These are phyloP conservation scores for Rhynchopsitta pachyrhyncha DNA, from an alignment of 2,113 vertebrate species.

Conservation along the genomic window DNA sequence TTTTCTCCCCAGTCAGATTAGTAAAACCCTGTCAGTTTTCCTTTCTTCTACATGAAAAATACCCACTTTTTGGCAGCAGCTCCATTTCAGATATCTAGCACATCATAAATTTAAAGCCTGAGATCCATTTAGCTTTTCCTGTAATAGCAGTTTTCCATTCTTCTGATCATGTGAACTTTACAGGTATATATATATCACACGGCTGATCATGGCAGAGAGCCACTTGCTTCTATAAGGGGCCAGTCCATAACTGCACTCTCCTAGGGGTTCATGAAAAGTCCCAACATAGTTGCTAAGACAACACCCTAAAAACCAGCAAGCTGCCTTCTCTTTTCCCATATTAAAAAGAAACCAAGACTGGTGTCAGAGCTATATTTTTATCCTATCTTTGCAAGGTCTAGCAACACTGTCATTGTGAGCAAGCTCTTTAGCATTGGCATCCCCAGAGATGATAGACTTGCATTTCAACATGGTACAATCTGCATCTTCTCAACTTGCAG, in stretches of 20 bases:
- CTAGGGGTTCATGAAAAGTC: not conserved
- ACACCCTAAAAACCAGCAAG: not conserved
- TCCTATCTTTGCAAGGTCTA: not conserved
- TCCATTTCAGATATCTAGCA: constrained; percentile 7
- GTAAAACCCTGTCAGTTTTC: constrained; percentile 11
- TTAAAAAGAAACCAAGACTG: not conserved
- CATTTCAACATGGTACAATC: not conserved
- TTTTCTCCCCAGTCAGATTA: not conserved
- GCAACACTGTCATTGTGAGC: not conserved
- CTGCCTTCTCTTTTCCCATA: not conserved
- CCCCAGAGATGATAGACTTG: not conserved
- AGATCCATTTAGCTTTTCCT: constrained; percentile 34
- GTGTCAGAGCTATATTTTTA: not conserved
- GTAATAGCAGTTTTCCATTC: not conserved
- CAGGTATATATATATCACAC: not conserved
- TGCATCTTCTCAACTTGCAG: not conserved
- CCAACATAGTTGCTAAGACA: not conserved
- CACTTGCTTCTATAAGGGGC: not conserved
- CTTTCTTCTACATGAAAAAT: constrained; percentile 1
- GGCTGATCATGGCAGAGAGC: not conserved
- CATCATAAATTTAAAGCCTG: constrained; percentile 20
- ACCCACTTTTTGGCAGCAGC: not conserved
- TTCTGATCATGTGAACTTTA: not conserved
- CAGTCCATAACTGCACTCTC: not conserved
- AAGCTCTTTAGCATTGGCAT: not conserved